Conservation (phyloP, 2,113 vertebrate species). For the Hippolais icterina region DNA sequence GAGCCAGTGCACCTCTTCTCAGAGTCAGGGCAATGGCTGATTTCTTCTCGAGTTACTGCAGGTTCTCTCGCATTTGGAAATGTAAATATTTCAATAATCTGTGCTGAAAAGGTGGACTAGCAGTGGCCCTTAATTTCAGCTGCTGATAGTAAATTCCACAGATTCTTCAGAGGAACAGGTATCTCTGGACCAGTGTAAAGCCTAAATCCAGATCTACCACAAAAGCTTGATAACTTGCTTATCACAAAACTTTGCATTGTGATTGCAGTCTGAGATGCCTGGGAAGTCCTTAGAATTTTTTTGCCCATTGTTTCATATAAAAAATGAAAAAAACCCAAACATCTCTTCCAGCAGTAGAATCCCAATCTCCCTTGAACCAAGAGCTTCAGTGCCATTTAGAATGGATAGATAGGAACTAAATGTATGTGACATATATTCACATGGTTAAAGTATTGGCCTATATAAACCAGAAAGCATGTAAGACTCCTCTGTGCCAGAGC, state of each 20-base stretch:
- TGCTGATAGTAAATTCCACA: not conserved
- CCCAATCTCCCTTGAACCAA: not conserved
- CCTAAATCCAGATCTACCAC: not conserved
- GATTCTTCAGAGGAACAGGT: not conserved
- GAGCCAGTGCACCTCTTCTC: not conserved
- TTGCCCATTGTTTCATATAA: not conserved
- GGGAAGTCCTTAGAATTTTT: not conserved
- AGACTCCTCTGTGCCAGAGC: not conserved
- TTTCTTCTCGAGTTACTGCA: not conserved
- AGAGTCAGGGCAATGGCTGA: not conserved
- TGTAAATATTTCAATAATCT: not conserved
- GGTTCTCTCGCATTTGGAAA: not conserved
- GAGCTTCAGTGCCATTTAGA: not conserved
- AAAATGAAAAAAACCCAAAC: not conserved
- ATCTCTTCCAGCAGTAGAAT: not conserved
- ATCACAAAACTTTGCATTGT: not conserved
- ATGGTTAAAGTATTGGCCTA: not conserved
- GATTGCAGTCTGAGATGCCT: not conserved
- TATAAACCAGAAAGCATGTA: not conserved
- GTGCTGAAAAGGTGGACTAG: not conserved
- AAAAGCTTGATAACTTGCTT: not conserved
- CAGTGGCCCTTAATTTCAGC: not conserved
- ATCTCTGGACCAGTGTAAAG: rapidly evolving
- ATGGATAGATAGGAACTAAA: not conserved
- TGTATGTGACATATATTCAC: not conserved